Percentiles rank a stretch among this genome's conserved stretches.
Evolutionary conservation across 2,888 invertebrate species (phyloP).

Genomic region (Drosophila algonquin): DNA sequence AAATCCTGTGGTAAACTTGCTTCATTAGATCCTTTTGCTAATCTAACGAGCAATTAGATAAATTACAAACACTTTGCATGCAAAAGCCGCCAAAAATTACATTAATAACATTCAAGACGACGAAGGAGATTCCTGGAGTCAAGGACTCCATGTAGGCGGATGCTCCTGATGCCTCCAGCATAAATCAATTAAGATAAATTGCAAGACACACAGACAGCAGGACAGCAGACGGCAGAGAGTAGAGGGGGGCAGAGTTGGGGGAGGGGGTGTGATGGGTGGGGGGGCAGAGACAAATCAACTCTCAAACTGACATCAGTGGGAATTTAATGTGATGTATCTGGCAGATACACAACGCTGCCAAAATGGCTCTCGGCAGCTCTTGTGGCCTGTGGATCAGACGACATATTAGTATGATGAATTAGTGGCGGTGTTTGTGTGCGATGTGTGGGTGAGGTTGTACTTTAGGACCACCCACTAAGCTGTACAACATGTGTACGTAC

Average conservation of each 20-base stretch:
- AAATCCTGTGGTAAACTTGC: conserved; percentile 1
- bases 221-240: too few species aligned
- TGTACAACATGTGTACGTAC: neutral
- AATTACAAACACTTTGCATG: conserved; percentile 34
- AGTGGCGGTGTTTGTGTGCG: conserved; percentile 6
- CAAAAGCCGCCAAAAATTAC: conserved; percentile 22
- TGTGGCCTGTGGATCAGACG: conserved; percentile 33
- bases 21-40: conserved; percentile 17
- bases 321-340: conserved; percentile 56
- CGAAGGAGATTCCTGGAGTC: neutral
- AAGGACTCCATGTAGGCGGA: neutral
- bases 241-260: conserved; percentile 1
- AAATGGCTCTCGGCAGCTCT: conserved; percentile 54
- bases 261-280: too few species aligned
- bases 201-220: conserved; percentile 8
- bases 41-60: conserved; percentile 34
- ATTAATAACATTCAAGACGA: conserved; percentile 19
- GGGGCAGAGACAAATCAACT: conserved; percentile 25
- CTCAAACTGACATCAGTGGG: conserved; percentile 33
- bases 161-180: conserved; percentile 21
- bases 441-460: neutral
- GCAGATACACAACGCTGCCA: conserved; percentile 28
- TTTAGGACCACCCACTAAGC: neutral
- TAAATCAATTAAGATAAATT: conserved; percentile 62
- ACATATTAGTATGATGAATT: conserved; percentile 52